These are phyloP conservation scores for Microcebus lehilahytsara DNA, from an alignment of 2,113 vertebrate species.

Conservation along the genomic window DNA sequence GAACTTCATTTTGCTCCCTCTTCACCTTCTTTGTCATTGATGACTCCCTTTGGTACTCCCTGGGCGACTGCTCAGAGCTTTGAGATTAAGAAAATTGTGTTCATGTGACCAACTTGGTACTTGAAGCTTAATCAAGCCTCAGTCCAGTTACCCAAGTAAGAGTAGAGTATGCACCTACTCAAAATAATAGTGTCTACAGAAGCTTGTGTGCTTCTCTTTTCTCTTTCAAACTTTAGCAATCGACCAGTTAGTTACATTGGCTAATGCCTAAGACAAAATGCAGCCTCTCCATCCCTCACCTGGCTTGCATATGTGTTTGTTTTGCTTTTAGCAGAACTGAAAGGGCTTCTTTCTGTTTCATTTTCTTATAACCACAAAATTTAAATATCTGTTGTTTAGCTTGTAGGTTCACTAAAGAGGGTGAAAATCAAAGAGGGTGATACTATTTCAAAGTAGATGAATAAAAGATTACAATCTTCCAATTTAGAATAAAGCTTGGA, in stretches of 20 bases:
- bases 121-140: not conserved
- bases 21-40: not conserved
- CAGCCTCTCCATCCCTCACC: not conserved
- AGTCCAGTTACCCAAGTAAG: not conserved
- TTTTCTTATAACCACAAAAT: slow-evolving; percentile 14
- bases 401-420: not conserved
- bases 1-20: not conserved
- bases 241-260: not conserved
- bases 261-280: not conserved
- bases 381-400: not conserved
- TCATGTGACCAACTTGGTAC: not conserved
- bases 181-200: not conserved
- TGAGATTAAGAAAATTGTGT: not conserved
- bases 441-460: not conserved
- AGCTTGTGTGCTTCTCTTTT: not conserved
- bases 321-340: not conserved
- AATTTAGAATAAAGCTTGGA: not conserved
- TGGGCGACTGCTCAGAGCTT: accelerated
- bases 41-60: not conserved
- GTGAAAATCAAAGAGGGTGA: not conserved
- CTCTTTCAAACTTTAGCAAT: not conserved
- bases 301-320: not conserved
- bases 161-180: not conserved
- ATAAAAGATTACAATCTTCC: not conserved
- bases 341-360: not conserved